Evolutionary conservation across 2,797 vertebrate genomes (phyloP).

Genomic region (Rhabdophis nuchalis): DNA sequence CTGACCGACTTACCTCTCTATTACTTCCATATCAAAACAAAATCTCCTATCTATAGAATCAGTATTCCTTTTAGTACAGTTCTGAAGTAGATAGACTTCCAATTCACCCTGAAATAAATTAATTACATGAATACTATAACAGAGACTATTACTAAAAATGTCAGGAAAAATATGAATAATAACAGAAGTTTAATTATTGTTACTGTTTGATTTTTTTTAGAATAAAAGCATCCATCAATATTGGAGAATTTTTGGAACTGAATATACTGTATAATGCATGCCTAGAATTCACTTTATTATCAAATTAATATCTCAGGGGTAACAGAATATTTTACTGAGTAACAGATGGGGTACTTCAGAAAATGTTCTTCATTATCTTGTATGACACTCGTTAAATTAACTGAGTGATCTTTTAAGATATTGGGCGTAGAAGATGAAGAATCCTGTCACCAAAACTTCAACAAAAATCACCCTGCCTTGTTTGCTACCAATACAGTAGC

Average conservation of each 20-base stretch:
- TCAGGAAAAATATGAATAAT: not conserved
- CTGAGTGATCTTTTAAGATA: not conserved
- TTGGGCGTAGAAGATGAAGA: not conserved
- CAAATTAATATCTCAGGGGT: not conserved
- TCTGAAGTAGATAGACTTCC: slow-evolving; percentile 84
- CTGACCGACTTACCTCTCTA: slow-evolving; percentile 80
- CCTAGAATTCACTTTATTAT: not conserved
- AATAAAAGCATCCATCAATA: not conserved
- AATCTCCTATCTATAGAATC: slow-evolving; percentile 90
- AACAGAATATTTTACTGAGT: not conserved
- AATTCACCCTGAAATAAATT: slow-evolving; percentile 82
- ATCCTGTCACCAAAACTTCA: not conserved
- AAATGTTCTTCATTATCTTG: not conserved
- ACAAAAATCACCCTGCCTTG: not conserved
- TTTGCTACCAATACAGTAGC: not conserved
- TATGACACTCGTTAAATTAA: not conserved
- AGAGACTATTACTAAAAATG: not conserved
- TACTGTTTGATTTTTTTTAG: not conserved
- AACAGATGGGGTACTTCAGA: not conserved
- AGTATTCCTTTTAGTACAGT: slow-evolving; percentile 84
- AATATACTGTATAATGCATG: not conserved
- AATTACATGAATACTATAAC: slow-evolving; percentile 16
- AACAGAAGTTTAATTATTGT: fast-evolving
- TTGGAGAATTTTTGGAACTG: not conserved
- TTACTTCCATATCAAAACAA: slow-evolving; percentile 93